Evolutionary conservation across 2,113 vertebrate genomes (phyloP).

Genomic region (Ancistrus triradiatus): DNA sequence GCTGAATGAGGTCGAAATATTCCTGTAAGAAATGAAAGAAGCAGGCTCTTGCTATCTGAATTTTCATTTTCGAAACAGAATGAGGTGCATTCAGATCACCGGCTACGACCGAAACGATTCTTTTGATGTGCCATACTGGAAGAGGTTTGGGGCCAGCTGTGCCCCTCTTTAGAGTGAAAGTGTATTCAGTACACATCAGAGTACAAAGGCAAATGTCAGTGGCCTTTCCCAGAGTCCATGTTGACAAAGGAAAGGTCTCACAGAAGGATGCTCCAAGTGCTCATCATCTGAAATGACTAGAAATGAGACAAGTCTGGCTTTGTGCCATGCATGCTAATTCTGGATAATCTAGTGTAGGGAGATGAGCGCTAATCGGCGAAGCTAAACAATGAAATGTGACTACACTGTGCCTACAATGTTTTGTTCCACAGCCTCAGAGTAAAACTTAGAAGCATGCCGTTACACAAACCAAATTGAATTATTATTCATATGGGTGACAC

Average conservation of each 20-base stretch:
- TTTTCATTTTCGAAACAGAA: no score
- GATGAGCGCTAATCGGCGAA: not conserved
- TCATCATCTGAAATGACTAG: no score
- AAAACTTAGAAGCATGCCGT: not conserved
- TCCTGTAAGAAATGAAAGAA: no score
- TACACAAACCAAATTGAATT: not conserved
- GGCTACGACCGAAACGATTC: no score
- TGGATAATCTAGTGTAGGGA: no score
- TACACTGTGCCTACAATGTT: not conserved
- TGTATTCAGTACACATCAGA: slow-evolving; percentile 18
- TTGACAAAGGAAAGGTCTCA: slow-evolving; percentile 41
- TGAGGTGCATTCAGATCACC: no score
- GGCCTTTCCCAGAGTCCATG: slow-evolving; percentile 22
- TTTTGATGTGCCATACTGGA: slow-evolving; percentile 3
- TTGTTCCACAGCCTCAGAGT: not conserved
- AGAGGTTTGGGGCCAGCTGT: slow-evolving; percentile 4
- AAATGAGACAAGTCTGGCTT: no score
- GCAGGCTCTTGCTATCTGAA: no score
- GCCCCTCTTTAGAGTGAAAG: slow-evolving; percentile 1
- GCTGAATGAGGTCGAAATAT: no score
- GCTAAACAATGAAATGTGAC: no score
- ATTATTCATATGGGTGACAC: not conserved
- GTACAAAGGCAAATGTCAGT: slow-evolving; percentile 40
- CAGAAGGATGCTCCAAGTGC: slow-evolving; percentile 25
- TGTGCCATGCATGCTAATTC: no score